Evolutionary conservation across 2,113 vertebrate species (phyloP), one percentile per base, ranked within the genome.

Genomic region (Stigmatopora nigra): DNA sequence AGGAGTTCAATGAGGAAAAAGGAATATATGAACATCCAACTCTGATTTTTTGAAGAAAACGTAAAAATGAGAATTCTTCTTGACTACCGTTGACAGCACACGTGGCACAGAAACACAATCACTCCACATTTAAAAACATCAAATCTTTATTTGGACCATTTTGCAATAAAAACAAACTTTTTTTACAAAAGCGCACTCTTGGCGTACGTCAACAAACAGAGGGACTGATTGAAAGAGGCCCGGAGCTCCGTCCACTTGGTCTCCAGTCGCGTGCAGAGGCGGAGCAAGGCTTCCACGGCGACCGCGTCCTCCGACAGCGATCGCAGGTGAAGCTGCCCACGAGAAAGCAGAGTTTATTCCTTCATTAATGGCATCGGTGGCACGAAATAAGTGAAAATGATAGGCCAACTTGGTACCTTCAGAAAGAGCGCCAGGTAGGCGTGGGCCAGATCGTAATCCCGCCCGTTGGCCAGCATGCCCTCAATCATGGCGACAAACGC

Each of bases 371-470:
- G n/a, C 10, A 17, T 4, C 16, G 16, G 9, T 17, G 38, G 38
- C 16, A n/a, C 1, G 11, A 2, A 49, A 49, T 49, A 7, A 19
- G 48, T 1, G 16, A 22, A 52, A 1, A 22, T 22, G 0, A 7
- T 41, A 53, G 72, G 36, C 60, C 25, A 31, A 31, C 25, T 31
- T 31, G 75, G 61, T 25, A 99, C 97, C 93, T 98, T 97, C 56
- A 99, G 76, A 85, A 97, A 98, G 0, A 98, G 88, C 0, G 94
- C 93, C 63, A 98, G 91, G 76, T 98, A 98, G 0, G 93, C 93
- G n/a, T 98, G 96, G 2, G 92, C 88, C 66, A 99, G 86, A 63
- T 99, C 94, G 1, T 96, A 99, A 83, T 98, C 93, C 67, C 81
- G 85, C 71, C 93, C 94, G 68, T 84, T 90, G 5, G 79, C 67